phyloP scores from a whole-genome alignment of 1,140 invertebrate genomes.

The Zaprionus ornatus region DNA sequence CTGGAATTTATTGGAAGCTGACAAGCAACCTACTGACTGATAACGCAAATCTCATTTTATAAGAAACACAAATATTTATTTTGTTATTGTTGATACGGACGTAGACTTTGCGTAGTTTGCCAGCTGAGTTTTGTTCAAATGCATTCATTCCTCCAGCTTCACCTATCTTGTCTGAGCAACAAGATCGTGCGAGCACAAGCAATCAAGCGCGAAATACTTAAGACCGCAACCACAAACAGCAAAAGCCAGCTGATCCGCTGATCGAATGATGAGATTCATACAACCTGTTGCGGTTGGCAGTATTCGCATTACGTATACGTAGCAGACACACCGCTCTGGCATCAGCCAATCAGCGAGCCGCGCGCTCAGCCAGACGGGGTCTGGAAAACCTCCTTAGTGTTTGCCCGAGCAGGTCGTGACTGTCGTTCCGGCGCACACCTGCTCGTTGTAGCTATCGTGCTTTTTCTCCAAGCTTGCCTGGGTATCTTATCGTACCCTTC shows the following conservation, averaged over 20 bases:
- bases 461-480: background rate
- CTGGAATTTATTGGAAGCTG: background rate
- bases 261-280: slow-evolving; percentile 1
- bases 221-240: background rate
- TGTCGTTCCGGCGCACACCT: background rate
- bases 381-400: background rate
- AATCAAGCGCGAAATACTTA: background rate
- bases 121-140: too few relatives aligned
- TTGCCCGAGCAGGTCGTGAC: background rate
- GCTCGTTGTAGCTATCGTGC: background rate
- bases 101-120: too few relatives aligned
- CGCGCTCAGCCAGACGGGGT: background rate
- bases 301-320: slow-evolving; percentile 49
- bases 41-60: background rate
- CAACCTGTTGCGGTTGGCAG: slow-evolving; percentile 17
- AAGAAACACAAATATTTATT: background rate
- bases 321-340: slow-evolving; percentile 43
- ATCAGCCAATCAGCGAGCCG: slow-evolving; percentile 28
- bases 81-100: background rate
- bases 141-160: background rate
- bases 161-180: background rate
- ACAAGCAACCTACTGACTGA: slow-evolving; percentile 15
- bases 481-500: background rate
- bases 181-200: background rate
- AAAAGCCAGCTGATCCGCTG: background rate